Conservation (phyloP, 2,888 invertebrate genomes). For the Bimastos eiseni region DNA sequence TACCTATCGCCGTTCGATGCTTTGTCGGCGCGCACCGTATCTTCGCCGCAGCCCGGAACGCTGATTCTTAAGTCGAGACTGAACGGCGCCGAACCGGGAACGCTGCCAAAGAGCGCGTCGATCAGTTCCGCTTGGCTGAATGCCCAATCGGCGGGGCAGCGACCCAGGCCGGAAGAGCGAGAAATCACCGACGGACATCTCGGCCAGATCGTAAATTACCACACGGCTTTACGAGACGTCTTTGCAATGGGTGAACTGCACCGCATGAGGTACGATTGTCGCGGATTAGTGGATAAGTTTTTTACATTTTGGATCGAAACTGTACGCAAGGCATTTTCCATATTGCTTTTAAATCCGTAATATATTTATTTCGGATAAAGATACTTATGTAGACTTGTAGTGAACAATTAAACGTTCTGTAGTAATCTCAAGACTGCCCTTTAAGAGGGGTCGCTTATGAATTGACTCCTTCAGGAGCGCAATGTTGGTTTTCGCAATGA, state of each 20-base stretch:
- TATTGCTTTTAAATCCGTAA: too few relatives aligned
- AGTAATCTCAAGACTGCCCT: too few relatives aligned
- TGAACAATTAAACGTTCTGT: too few relatives aligned
- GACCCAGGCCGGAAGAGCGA: background rate
- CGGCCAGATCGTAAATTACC: conserved; percentile 5
- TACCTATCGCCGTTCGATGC: background rate
- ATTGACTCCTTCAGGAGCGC: too few relatives aligned
- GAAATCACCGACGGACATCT: background rate
- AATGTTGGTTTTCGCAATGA: too few relatives aligned
- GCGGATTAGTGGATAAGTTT: background rate
- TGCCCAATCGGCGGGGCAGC: background rate
- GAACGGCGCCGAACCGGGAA: background rate
- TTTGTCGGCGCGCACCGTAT: background rate
- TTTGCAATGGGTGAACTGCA: background rate
- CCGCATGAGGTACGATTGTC: background rate
- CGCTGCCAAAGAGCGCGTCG: background rate
- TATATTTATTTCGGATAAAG: too few relatives aligned
- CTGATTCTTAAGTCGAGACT: background rate
- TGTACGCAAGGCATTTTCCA: too few relatives aligned
- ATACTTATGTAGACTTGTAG: too few relatives aligned
- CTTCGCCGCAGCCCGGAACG: conserved; percentile 6
- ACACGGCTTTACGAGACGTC: background rate
- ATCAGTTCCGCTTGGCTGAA: conserved; percentile 6
- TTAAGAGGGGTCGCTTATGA: too few relatives aligned
- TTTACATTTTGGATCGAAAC: background rate